Percentiles rank a stretch among this genome's conserved stretches.
These are phyloP conservation scores for Mythimna lalbum DNA, from an alignment of 2,888 invertebrate species.

Conservation along the genomic window DNA sequence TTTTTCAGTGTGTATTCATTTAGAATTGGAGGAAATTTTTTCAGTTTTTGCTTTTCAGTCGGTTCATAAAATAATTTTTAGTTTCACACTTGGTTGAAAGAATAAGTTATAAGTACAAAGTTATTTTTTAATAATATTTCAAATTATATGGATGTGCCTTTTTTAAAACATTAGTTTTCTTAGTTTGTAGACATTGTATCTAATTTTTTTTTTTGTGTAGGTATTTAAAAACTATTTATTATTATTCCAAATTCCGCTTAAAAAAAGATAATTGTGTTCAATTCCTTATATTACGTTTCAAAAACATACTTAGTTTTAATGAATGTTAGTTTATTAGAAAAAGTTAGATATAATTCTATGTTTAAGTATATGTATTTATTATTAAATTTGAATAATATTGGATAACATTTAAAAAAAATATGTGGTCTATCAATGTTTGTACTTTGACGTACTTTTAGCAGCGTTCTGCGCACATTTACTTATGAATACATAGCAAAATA, in stretches of 20 bases:
- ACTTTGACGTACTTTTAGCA: slow-evolving; percentile 48
- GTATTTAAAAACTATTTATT: slow-evolving; percentile 8
- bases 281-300: slow-evolving; percentile 42
- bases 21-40: no score
- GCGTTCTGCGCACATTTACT: slow-evolving; percentile 40
- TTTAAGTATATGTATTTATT: slow-evolving; percentile 28
- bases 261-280: slow-evolving; percentile 23
- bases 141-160: slow-evolving; percentile 83
- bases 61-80: not conserved
- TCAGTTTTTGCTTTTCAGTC: not conserved
- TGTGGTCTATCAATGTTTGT: slow-evolving; percentile 58
- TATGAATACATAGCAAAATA: slow-evolving; percentile 43
- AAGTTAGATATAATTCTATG: slow-evolving; percentile 38
- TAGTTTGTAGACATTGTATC: slow-evolving; percentile 59
- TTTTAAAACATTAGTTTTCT: slow-evolving; percentile 73
- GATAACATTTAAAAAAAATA: slow-evolving; percentile 40
- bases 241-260: slow-evolving; percentile 16
- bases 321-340: slow-evolving; percentile 53
- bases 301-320: slow-evolving; percentile 43
- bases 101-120: slow-evolving; percentile 15
- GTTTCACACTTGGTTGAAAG: not conserved
- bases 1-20: no score
- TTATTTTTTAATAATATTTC: slow-evolving; percentile 57
- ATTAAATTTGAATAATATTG: slow-evolving; percentile 40
- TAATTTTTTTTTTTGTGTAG: slow-evolving; percentile 51